Evolutionary conservation across 2,113 vertebrate species (phyloP), one percentile per base, ranked within the genome.

Genomic region (Condylura cristata): DNA sequence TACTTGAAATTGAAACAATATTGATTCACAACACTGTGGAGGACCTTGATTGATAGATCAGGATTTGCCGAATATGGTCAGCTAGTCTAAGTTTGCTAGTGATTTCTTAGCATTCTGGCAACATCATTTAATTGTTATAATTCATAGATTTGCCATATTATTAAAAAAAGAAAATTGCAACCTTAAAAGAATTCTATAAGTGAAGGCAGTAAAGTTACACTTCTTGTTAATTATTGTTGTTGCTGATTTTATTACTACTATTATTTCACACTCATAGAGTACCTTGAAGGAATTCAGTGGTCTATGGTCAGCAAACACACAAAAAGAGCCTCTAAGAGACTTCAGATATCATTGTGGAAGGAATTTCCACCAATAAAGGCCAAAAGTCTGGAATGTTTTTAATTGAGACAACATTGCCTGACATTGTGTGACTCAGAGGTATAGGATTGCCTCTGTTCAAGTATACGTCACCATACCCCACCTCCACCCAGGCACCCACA

Each of bases 261-360:
- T 56, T 37, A 44, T 65, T 91, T 61, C 30, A 48, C 34, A 44
- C 74, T 76, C n/a, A 63, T 61, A 98, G 97, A 98, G 85, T 98
- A 98, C 87, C 75, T 98, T 88, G 98, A 99, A 95, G 98, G 98
- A 80, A 97, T 98, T 91, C 82, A 97, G 95, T 97, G 93, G 32
- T 98, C 97, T 2, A 95, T 97, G 91, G 97, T 97, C 81, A 66
- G 91, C 2, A 86, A 98, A 75, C 98, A 97, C 82, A 97, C 98
- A 18, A 44, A 97, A 10, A 61, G 97, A 84, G 96, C n/a, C n/a
- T 98, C n/a, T 97, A 98, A 92, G 89, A 98, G 37, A 97, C 98
- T 41, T 98, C 97, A 0, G 97, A 97, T 74, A 93, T 96, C 2
- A 79, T 98, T 5, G 6, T 94, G 2, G 75, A n/a, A n/a, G n/a